Evolutionary conservation across 2,797 vertebrate genomes (phyloP), one percentile per base, ranked within the genome.

Genomic region (Tiaroga cobitis): DNA sequence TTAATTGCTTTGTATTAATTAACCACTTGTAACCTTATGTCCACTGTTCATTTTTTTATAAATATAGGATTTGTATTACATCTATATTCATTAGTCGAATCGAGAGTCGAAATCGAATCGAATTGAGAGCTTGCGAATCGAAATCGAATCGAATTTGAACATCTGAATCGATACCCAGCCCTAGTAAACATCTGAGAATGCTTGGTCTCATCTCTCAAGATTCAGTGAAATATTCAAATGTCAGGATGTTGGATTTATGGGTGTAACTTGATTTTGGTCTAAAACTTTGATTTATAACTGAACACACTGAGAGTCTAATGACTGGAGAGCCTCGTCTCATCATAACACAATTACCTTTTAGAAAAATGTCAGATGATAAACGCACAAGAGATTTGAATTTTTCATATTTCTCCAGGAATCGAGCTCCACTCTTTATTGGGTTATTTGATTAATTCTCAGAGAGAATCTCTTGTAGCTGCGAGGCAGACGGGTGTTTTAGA

Each of bases 371-470:
- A 65, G 80, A 82, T 69, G 79, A 65, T 54, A 41, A 85, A 74
- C 56, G 61, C 54, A 29, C 67, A 37, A 77, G 65, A 69, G 68
- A 84, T 86, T 81, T 34, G 72, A 76, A 82, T 76, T 72, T 69
- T 87, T 87, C 49, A 82, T 75, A 65, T 79, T 69, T 61, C 78
- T 75, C 46, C 73, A 43, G 56, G 65, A 59, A 43, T 61, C 24
- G 32, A 61, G 76, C 59, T 46, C 21, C 24, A 7, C n/a, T 73
- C 80, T 81, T 88, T 86, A 86, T 88, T 86, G 85, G 65, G 5
- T 88, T 75, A 86, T 83, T 86, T 88, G 87, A 86, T 88, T 86
- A 88, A 86, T 84, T 86, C 72, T 63, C 29, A 7, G 5, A 26
- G 72, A 75, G 43, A 86, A 77, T 63, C 70, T 69, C 78, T 39